Evolutionary conservation across 35 echinoderm and acorn worm species (phyloP).

Genomic region (Stichopus chloronotus): DNA sequence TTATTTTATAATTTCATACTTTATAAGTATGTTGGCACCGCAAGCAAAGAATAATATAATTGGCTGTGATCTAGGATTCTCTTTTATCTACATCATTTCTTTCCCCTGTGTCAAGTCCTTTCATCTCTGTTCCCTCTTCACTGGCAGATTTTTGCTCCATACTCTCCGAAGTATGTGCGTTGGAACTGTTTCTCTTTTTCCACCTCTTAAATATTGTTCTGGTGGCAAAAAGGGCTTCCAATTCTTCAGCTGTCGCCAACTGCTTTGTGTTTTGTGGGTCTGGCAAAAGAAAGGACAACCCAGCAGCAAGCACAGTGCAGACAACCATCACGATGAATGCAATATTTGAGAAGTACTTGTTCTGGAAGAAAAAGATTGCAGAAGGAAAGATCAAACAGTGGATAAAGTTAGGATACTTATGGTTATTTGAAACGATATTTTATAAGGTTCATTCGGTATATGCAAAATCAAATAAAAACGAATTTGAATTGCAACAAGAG

Average conservation of each 20-base stretch:
- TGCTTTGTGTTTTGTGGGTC: conserved; percentile 6
- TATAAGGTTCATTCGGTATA: too few relatives aligned
- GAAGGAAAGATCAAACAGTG: too few relatives aligned
- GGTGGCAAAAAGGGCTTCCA: neutral
- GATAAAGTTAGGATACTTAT: too few relatives aligned
- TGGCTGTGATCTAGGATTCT: too few relatives aligned
- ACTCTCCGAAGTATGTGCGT: neutral
- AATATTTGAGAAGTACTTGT: neutral
- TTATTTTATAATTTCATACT: too few relatives aligned
- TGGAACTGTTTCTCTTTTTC: neutral
- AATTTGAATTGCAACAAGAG: too few relatives aligned
- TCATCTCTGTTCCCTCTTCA: neutral
- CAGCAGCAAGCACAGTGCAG: neutral
- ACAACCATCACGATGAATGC: neutral
- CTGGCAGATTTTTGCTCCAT: neutral
- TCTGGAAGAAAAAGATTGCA: neutral
- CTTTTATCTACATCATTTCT: neutral
- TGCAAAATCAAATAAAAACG: too few relatives aligned
- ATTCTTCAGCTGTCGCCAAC: neutral
- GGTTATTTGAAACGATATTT: too few relatives aligned
- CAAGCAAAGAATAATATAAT: too few relatives aligned
- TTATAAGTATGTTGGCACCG: too few relatives aligned
- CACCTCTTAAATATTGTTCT: neutral
- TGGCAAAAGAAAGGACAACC: neutral
- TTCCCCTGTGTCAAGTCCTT: neutral